Base-by-base conservation (phyloP, 2,888 invertebrate species). In the Eremobia ochroleuca region DNA sequence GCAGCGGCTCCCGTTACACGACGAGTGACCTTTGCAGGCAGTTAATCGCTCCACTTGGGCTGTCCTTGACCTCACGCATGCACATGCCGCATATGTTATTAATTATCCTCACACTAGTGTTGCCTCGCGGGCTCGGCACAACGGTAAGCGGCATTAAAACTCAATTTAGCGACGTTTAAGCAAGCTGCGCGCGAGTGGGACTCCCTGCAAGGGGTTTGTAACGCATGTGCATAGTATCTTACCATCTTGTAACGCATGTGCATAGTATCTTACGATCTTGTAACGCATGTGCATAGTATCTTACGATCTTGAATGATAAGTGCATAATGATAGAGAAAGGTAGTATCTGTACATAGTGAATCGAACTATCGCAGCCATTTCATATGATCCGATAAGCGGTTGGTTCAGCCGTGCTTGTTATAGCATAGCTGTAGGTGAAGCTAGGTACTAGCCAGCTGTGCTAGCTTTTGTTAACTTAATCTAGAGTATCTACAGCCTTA, bases 61-160 rank as follows among this genome's bases (percentile, higher is more conserved):
- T 84, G 91, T 76, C 92, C 92, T 91, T 91, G 91, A 91, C 92
- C 90, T 76, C 77, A 76, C 71, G 78, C 86, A 76, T 84, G 77
- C 83, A 76, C 84, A 86, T 81, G 83, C 73, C 59, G 71, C 84
- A 79, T 78, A 83, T 83, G 72, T 85, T 83, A 72, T 75, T 74
- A 85, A 76, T 75, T 59, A 86, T 69, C 72, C 18, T 68, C 74
- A 49, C 62, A 77, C 62, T 82, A 59, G 77, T 46, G 62, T 21
- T 46, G 86, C 71, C 59, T 15, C 31, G 31, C 72, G 37, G 71
- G 58, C 61, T 65, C 34, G 9, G 40, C 15, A n/a, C 73, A 72
- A 69, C 65, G 65, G 74, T 66, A 68, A 34, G 59, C 31, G 40
- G 31, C 43, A 73, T 83, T 77, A 15, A 74, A 62, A 82, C 49